Evolutionary conservation across 2,888 invertebrate species (phyloP).

Genomic region (Agrilus cyanescens): DNA sequence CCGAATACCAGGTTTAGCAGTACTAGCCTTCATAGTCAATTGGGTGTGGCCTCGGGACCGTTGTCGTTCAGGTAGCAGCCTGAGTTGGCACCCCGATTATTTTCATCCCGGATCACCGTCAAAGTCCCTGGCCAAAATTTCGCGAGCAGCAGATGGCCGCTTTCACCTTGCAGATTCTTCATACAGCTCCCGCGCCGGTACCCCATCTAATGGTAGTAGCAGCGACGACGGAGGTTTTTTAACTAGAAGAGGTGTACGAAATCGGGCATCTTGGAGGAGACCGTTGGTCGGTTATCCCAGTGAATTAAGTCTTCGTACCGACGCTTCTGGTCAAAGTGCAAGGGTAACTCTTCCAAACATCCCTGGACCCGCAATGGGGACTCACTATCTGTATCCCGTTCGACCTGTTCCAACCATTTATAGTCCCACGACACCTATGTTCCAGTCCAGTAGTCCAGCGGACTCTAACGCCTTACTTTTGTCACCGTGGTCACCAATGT

Average conservation of each 20-base stretch:
- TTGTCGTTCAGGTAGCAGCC: constrained; percentile 41
- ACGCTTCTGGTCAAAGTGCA: constrained; percentile 49
- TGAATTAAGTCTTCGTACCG: constrained; percentile 54
- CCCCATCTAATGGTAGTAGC: constrained; percentile 45
- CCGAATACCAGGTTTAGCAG: constrained; percentile 88
- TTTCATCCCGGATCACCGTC: constrained; percentile 27
- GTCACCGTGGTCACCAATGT: constrained; percentile 58
- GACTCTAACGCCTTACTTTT: constrained; percentile 45
- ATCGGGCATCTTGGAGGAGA: constrained; percentile 51
- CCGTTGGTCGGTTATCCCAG: constrained; percentile 54
- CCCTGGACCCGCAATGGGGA: constrained; percentile 20
- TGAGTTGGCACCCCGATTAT: constrained; percentile 35
- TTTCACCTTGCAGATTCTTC: constrained; percentile 51
- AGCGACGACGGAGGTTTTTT: constrained; percentile 81
- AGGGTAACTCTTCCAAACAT: constrained; percentile 23
- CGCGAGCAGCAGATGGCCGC: constrained; percentile 62
- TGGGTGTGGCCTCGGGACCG: constrained; percentile 69
- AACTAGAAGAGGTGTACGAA: constrained; percentile 42
- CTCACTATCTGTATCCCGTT: constrained; percentile 30
- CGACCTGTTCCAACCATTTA: constrained; percentile 33
- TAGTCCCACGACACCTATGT: constrained; percentile 40
- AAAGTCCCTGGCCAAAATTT: constrained; percentile 50
- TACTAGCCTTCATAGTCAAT: constrained; percentile 54
- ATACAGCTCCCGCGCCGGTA: constrained; percentile 41
- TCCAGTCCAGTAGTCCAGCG: constrained; percentile 57